Percentiles rank a stretch among this genome's conserved stretches.
Conservation (phyloP, 30 jellyfish, hydroid and myxozoan genomes). For the Nemopilema nomurai region DNA sequence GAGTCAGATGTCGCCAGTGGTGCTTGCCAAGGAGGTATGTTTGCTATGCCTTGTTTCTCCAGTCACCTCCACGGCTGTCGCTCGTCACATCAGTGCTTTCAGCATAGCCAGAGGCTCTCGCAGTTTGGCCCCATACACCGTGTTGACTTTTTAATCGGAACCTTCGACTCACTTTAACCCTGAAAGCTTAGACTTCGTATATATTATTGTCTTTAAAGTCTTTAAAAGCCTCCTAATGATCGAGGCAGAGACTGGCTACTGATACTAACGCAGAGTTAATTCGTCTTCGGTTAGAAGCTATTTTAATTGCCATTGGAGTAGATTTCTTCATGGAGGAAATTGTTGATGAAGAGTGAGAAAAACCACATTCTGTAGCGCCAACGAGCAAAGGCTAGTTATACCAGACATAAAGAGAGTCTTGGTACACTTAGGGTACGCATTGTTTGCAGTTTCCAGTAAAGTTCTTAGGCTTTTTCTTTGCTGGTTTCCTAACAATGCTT, state of each 20-base stretch:
- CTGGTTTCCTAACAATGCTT: too few relatives aligned
- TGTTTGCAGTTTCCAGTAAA: too few relatives aligned
- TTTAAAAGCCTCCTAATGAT: background rate
- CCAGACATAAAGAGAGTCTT: too few relatives aligned
- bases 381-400: too few relatives aligned
- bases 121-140: background rate
- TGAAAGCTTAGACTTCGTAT: background rate
- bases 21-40: conserved; percentile 69
- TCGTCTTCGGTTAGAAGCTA: background rate
- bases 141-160: background rate
- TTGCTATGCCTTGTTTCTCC: background rate
- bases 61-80: background rate
- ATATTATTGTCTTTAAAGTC: background rate
- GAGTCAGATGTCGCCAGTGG: conserved; percentile 74
- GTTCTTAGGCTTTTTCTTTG: too few relatives aligned
- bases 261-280: background rate
- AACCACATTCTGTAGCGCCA: background rate
- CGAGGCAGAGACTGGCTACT: too few relatives aligned
- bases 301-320: background rate
- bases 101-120: background rate
- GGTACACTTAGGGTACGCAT: too few relatives aligned
- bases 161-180: background rate
- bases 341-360: background rate
- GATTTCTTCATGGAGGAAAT: background rate
- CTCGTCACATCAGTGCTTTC: too few relatives aligned